Evolutionary conservation across 2,888 invertebrate species (phyloP), one percentile per base, ranked within the genome.

Genomic region (Papilio elwesi): DNA sequence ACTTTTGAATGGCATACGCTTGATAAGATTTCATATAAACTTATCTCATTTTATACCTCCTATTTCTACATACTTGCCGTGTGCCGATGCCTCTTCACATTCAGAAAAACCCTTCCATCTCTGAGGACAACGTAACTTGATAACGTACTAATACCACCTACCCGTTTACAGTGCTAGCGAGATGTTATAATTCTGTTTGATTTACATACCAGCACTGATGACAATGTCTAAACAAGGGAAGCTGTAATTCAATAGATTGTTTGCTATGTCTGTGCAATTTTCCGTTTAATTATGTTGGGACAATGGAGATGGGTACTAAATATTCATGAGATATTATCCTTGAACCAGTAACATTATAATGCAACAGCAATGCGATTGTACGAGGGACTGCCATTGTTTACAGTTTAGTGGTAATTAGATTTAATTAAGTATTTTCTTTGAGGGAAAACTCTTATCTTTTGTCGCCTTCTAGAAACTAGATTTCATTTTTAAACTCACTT

Each of bases 311-410:
- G 71, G 26, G 55, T 48, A 55, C 72, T 72, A 68, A 72, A 72
- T 72, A 72, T 72, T 72, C 72, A 72, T 72, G 68, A 68, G 72
- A 72, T 68, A 72, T 68, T 72, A 72, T 68, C 64, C 68, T 55
- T 68, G 26, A 68, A 68, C 48, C 68, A 47, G 68, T 64, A 55
- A 72, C 68, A 55, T 68, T 72, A 72, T 72, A 64, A 64, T 68
- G 68, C 72, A 68, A 51, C 12, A 11, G 72, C 26, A 48, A 63
- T 72, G 62, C 68, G 62, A 63, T 72, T 72, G 68, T 72, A 48
- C 26, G 15, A 53, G 16, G 16, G 12, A 15, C 8, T n/a, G 13
- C 71, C 55, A 63, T 63, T 63, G 62, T 72, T n/a, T 68, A 53
- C 49, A 16, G 36, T 63, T 68, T 48, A 48, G 36, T 48, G 15